Evolutionary conservation across 2,888 invertebrate genomes (phyloP).

Genomic region (Pammene fasciana): DNA sequence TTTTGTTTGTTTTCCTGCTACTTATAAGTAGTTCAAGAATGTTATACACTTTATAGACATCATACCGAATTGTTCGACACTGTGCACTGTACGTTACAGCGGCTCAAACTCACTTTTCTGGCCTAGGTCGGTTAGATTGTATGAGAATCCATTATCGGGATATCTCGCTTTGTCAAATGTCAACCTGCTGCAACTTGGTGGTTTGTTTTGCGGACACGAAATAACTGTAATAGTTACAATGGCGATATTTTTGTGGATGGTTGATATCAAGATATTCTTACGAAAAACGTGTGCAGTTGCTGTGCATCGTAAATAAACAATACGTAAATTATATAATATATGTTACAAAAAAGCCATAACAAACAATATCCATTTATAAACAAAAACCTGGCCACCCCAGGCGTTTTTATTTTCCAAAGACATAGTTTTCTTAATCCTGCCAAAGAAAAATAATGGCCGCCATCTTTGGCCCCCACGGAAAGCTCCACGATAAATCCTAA

Average conservation of each 20-base stretch:
- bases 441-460: slow-evolving; percentile 47
- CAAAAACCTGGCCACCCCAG: background rate
- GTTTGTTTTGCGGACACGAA: no score
- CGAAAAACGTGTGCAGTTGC: no score
- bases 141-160: background rate
- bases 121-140: background rate
- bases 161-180: no score
- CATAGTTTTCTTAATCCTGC: slow-evolving; percentile 31
- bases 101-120: background rate
- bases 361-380: background rate
- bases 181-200: no score
- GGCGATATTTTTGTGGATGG: no score
- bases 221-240: no score
- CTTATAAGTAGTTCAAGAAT: background rate
- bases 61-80: background rate
- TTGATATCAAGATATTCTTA: no score
- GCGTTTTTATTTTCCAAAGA: background rate
- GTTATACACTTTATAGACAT: background rate
- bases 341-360: background rate
- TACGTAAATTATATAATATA: no score
- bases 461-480: slow-evolving; percentile 47
- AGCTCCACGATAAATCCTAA: slow-evolving; percentile 48
- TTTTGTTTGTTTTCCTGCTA: slow-evolving; percentile 20
- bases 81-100: background rate
- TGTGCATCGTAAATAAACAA: no score